A percentile compares a stretch with the other conserved stretches of the same genome.
Evolutionary conservation across 1,140 invertebrate genomes (phyloP).

Genomic region (Drosophila nannoptera): DNA sequence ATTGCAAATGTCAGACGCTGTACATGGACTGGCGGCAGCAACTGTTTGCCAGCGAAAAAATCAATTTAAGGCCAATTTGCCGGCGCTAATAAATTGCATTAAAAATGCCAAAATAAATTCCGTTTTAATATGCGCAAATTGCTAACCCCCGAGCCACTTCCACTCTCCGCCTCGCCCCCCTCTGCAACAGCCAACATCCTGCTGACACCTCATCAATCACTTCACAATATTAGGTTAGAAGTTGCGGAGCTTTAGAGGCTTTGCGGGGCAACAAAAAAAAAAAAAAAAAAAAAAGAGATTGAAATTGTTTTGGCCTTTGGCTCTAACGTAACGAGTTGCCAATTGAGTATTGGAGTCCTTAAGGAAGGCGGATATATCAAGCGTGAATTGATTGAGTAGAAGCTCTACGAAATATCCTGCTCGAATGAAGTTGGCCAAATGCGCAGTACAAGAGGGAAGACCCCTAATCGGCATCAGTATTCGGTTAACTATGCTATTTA

Average conservation of each 20-base stretch:
- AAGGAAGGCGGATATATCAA: too few species aligned
- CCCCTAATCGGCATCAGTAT: too few species aligned
- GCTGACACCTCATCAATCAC: conserved; percentile 19
- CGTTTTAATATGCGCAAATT: conserved; percentile 38
- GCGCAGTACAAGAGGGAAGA: too few species aligned
- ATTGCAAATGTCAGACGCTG: conserved; percentile 32
- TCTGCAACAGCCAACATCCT: conserved; percentile 3
- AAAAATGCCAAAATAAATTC: conserved; percentile 66
- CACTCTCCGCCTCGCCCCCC: not conserved
- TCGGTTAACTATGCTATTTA: not conserved
- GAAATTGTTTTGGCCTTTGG: conserved; percentile 30
- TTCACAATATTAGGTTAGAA: conserved; percentile 12
- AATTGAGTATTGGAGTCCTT: not conserved
- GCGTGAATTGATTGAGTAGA: too few species aligned
- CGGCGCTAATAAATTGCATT: conserved; percentile 71
- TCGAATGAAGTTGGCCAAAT: too few species aligned
- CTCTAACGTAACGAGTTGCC: not conserved
- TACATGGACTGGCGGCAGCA: conserved; percentile 43
- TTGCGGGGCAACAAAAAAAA: not conserved
- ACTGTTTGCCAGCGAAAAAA: conserved; percentile 35
- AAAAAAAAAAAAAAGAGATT: conserved; percentile 8
- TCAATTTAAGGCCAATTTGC: conserved; percentile 72
- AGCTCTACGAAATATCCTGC: too few species aligned
- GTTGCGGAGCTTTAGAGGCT: conserved; percentile 2
- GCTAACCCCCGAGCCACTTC: conserved; percentile 13